A percentile compares a stretch with the other conserved stretches of the same genome.
phyloP scores from a whole-genome alignment of 2,888 invertebrate genomes.

The Eupeodes luniger region DNA sequence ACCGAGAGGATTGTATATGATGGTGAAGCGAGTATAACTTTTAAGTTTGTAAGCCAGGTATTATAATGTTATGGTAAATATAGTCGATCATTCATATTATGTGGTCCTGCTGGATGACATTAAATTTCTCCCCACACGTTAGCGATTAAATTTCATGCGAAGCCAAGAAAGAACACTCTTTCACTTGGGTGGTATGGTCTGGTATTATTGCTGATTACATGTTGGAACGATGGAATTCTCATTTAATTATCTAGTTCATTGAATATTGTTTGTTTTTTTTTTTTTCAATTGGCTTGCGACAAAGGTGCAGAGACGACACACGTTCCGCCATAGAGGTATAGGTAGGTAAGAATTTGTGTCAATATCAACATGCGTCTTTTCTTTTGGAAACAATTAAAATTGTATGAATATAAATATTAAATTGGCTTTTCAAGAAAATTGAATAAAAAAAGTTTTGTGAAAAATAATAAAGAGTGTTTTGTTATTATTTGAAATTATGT shows the following conservation, averaged over 20 bases:
- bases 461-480: no score
- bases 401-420: no score
- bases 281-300: conserved; percentile 55
- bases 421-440: no score
- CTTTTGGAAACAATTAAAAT: not conserved
- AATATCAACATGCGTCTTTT: not conserved
- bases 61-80: not conserved
- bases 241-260: conserved; percentile 74
- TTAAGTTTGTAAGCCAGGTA: conserved; percentile 4
- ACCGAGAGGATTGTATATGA: not conserved
- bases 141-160: conserved; percentile 63
- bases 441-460: no score
- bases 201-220: conserved; percentile 43
- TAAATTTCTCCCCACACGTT: conserved; percentile 50
- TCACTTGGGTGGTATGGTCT: conserved; percentile 69
- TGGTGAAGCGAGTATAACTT: not conserved
- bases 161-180: conserved; percentile 48
- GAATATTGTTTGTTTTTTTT: conserved; percentile 40
- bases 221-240: conserved; percentile 32
- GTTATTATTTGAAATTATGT: no score
- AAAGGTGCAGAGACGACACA: conserved; percentile 13
- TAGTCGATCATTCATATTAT: conserved; percentile 4
- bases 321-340: not conserved
- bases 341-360: conserved; percentile 16
- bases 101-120: conserved; percentile 46